Percentiles rank a stretch among this genome's conserved stretches.
Conservation (phyloP, 2,888 invertebrate genomes). For the Malthinus seriepunctatus region DNA sequence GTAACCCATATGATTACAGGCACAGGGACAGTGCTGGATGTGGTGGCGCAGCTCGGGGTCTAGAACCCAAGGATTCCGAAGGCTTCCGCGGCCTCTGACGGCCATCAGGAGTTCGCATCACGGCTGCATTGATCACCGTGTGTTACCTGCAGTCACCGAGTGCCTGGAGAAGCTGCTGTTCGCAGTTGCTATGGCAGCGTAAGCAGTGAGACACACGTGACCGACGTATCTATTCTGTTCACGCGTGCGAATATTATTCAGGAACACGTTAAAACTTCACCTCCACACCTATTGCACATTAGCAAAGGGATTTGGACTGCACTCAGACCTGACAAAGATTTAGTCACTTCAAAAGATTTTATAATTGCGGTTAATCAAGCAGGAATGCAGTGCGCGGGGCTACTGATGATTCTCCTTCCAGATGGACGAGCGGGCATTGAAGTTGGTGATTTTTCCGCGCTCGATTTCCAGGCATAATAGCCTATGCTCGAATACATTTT, state of each 20-base stretch:
- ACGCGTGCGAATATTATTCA: constrained; percentile 37
- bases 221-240: constrained; percentile 51
- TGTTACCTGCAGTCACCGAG: constrained; percentile 52
- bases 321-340: constrained; percentile 8
- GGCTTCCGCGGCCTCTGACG: constrained; percentile 53
- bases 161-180: constrained; percentile 51
- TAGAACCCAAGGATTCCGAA: constrained; percentile 55
- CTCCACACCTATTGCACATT: constrained; percentile 39
- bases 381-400: constrained; percentile 25
- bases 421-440: constrained; percentile 18
- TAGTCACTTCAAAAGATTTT: constrained; percentile 47
- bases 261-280: constrained; percentile 36
- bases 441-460: constrained; percentile 13
- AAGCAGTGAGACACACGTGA: constrained; percentile 55
- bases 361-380: constrained; percentile 34
- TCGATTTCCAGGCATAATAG: constrained; percentile 15
- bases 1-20: constrained; percentile 93
- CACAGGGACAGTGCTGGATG: constrained; percentile 87
- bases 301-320: constrained; percentile 25
- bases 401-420: constrained; percentile 22
- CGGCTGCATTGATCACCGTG: constrained; percentile 50
- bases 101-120: constrained; percentile 52
- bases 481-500: constrained; percentile 16
- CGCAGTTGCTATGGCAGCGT: constrained; percentile 45
- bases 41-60: constrained; percentile 86